Conservation (phyloP, 2,797 vertebrate genomes). For the Pseudocheirus occidentalis region DNA sequence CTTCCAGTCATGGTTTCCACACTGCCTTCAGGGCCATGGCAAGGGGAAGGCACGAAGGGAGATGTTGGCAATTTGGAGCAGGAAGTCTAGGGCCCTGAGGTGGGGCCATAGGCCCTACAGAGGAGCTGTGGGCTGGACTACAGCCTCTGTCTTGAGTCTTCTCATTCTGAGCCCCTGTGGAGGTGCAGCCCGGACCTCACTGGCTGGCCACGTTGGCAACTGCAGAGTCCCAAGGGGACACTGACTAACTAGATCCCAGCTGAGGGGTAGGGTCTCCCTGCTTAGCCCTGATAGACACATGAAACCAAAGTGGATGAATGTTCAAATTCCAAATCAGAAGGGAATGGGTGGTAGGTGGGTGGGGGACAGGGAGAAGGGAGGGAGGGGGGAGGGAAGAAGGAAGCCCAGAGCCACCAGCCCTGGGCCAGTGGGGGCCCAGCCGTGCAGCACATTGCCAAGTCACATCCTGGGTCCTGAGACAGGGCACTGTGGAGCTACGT, state of each 20-base stretch:
- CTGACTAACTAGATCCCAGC: neutral
- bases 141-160: neutral
- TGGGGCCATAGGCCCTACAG: neutral
- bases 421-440: constrained; percentile 79
- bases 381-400: neutral
- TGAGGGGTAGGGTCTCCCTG: neutral
- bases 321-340: neutral
- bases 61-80: neutral
- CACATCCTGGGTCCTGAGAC: constrained; percentile 70
- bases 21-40: neutral
- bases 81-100: no score
- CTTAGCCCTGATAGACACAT: neutral
- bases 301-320: neutral
- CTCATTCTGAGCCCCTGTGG: no score
- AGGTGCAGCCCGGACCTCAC: neutral
- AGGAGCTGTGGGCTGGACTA: neutral
- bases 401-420: constrained; percentile 43
- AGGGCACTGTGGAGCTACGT: constrained; percentile 77
- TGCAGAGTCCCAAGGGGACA: neutral
- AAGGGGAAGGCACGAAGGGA: neutral
- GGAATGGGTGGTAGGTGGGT: neutral
- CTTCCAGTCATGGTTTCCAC: neutral
- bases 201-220: neutral
- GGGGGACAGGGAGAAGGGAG: neutral
- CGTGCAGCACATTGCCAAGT: constrained; percentile 82